phyloP scores from a whole-genome alignment of 2,113 vertebrate species.

The Bostrychus sinensis region DNA sequence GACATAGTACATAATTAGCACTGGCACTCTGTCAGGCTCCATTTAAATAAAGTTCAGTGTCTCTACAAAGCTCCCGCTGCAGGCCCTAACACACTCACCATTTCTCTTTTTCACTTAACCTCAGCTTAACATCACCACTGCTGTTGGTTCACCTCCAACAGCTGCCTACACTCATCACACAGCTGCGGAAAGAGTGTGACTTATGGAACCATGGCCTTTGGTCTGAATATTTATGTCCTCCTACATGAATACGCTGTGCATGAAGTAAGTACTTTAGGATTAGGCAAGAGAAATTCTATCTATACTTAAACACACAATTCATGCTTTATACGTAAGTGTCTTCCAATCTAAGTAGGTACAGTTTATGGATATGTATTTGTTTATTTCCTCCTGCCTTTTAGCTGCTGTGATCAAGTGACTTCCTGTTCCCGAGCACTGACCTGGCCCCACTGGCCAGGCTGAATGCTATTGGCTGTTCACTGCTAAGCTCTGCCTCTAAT shows the following conservation, averaged over 20 bases:
- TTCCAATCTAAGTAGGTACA: too few species aligned
- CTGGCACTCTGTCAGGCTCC: constrained; percentile 9
- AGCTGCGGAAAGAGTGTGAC: too few species aligned
- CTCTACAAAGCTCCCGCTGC: not conserved
- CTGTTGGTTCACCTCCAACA: not conserved
- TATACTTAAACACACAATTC: too few species aligned
- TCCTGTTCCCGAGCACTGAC: too few species aligned
- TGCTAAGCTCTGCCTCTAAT: too few species aligned
- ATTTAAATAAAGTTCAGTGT: not conserved
- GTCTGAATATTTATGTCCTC: not conserved
- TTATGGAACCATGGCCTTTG: not conserved
- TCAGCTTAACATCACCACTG: not conserved
- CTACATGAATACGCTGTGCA: not conserved
- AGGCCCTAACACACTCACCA: not conserved
- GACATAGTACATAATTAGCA: constrained; percentile 16
- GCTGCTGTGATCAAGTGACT: too few species aligned
- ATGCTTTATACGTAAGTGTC: too few species aligned
- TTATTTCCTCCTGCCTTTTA: too few species aligned
- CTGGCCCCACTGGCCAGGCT: too few species aligned
- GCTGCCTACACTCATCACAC: not conserved
- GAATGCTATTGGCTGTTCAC: too few species aligned
- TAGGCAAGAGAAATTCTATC: too few species aligned
- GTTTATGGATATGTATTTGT: too few species aligned
- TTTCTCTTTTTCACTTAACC: constrained; percentile 3
- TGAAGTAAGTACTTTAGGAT: not conserved